Conservation (phyloP, 2,113 vertebrate genomes). For the Charadrius vociferus region DNA sequence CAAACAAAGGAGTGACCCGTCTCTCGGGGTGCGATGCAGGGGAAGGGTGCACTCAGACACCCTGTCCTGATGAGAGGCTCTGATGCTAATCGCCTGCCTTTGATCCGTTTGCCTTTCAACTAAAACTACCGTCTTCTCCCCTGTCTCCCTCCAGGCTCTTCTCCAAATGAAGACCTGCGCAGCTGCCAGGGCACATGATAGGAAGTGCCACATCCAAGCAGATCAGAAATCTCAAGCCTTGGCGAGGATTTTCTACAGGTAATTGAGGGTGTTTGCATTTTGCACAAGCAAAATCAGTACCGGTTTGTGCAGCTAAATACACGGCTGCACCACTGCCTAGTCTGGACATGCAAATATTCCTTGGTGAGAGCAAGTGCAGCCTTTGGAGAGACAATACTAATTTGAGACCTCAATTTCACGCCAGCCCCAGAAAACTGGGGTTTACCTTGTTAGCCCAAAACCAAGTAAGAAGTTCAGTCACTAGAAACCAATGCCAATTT, state of each 20-base stretch:
- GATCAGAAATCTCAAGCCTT: background rate
- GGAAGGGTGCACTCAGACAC: background rate
- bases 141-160: background rate
- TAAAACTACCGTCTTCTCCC: background rate
- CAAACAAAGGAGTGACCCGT: background rate
- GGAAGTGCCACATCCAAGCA: conserved; percentile 35
- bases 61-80: background rate
- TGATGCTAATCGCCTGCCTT: conserved; percentile 36
- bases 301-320: background rate
- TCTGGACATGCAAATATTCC: background rate
- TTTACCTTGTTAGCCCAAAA: background rate
- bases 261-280: background rate
- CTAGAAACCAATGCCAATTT: background rate
- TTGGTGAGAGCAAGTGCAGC: background rate
- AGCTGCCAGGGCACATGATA: background rate
- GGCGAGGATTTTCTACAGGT: background rate
- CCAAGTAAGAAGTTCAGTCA: background rate
- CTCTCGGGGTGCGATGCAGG: background rate
- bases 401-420: background rate
- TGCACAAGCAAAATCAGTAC: background rate
- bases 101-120: conserved; percentile 42
- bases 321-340: background rate
- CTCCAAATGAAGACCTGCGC: background rate
- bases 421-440: background rate
- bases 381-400: background rate